phyloP scores from a whole-genome alignment of 2,888 invertebrate genomes.

The Antitype chi region DNA sequence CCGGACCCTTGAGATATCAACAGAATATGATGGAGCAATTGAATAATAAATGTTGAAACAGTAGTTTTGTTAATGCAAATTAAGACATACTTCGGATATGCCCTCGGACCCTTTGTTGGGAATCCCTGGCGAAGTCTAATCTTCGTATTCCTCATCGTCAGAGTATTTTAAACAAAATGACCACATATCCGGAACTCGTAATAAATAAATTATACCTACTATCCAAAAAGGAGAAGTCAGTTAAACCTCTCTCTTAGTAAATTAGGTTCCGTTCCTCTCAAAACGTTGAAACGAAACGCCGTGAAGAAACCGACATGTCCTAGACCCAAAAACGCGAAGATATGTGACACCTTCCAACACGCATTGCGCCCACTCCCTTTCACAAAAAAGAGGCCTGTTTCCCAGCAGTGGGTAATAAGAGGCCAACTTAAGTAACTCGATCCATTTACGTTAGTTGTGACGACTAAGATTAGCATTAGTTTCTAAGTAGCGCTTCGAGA shows the following conservation, averaged over 20 bases:
- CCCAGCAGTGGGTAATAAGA: too few relatives aligned
- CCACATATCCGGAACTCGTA: too few relatives aligned
- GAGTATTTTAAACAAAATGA: background rate
- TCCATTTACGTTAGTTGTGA: background rate
- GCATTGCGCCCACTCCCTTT: too few relatives aligned
- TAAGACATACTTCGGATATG: background rate
- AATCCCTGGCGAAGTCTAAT: background rate
- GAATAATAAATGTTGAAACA: background rate
- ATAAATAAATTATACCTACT: too few relatives aligned
- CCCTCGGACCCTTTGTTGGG: background rate
- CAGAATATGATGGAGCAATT: background rate
- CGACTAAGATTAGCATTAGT: constrained; percentile 8
- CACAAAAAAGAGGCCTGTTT: too few relatives aligned
- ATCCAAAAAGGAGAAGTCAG: too few relatives aligned
- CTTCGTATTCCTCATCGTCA: background rate
- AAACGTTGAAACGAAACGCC: too few relatives aligned
- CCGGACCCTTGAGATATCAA: background rate
- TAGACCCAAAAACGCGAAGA: too few relatives aligned
- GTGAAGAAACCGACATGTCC: too few relatives aligned
- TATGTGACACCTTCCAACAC: too few relatives aligned
- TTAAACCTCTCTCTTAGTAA: background rate
- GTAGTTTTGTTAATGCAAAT: background rate
- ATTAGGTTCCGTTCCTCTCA: background rate
- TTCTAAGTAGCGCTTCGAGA: constrained; percentile 9
- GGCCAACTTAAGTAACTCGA: background rate